phyloP scores from a whole-genome alignment of 2,797 vertebrate species.

The Anolis apletophallus region DNA sequence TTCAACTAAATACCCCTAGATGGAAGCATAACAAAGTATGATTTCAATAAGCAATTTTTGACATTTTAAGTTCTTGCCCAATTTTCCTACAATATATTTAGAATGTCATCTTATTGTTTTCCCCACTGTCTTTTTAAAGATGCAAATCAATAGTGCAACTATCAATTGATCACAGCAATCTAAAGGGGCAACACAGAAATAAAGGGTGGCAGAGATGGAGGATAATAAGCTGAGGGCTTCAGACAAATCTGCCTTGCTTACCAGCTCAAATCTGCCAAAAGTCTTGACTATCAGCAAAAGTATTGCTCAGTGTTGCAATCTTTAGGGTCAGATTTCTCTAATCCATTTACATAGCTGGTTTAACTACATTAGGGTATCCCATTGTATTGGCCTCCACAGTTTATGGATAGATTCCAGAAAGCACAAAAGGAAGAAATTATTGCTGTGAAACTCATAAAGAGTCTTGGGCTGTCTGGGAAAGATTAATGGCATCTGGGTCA shows the following conservation, averaged over 20 bases:
- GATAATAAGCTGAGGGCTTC: slow-evolving; percentile 20
- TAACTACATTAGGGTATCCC: slow-evolving; percentile 7
- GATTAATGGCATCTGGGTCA: slow-evolving; percentile 22
- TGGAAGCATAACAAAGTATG: slow-evolving; percentile 48
- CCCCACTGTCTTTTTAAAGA: slow-evolving; percentile 38
- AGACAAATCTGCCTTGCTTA: slow-evolving; percentile 38
- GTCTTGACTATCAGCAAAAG: not conserved
- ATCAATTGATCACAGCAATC: slow-evolving; percentile 33
- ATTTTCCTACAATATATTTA: slow-evolving; percentile 51
- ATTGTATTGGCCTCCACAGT: not conserved
- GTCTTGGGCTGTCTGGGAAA: slow-evolving; percentile 5
- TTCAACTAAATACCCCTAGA: slow-evolving; percentile 33
- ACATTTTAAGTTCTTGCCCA: slow-evolving; percentile 60
- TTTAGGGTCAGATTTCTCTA: slow-evolving; percentile 8
- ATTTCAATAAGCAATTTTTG: slow-evolving; percentile 60
- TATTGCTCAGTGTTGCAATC: slow-evolving; percentile 17
- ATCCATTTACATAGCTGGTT: slow-evolving; percentile 48
- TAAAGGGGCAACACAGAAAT: not conserved
- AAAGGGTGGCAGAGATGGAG: too few relatives aligned
- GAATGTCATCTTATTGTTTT: slow-evolving; percentile 56
- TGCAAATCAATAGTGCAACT: not conserved
- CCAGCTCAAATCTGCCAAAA: slow-evolving; percentile 35
- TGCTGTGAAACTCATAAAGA: slow-evolving; percentile 12
- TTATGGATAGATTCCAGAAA: not conserved
- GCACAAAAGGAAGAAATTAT: slow-evolving; percentile 27